Evolutionary conservation across 2,888 invertebrate genomes (phyloP).

Genomic region (Chalcosyrphus nemorum): DNA sequence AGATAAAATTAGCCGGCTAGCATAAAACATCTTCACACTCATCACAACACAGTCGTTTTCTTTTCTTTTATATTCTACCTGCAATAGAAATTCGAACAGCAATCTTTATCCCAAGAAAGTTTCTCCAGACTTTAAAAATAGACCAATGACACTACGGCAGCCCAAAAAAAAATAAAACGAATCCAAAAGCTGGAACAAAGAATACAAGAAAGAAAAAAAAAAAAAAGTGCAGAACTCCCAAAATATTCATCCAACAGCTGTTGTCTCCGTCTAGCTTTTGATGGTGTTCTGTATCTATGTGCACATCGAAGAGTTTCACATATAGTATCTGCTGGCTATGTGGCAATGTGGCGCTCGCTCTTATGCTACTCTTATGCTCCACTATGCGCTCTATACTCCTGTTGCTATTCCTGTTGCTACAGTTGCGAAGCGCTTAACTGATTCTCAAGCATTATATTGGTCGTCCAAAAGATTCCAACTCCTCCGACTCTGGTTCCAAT

Average conservation of each 20-base stretch:
- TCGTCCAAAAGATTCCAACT: constrained; percentile 45
- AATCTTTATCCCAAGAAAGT: constrained; percentile 43
- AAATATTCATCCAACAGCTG: constrained; percentile 62
- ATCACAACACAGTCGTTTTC: constrained; percentile 13
- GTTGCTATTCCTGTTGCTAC: constrained; percentile 9
- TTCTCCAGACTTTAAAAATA: constrained; percentile 67
- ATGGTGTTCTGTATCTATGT: constrained; percentile 55
- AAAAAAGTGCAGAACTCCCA: constrained; percentile 63
- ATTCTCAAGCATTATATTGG: constrained; percentile 60
- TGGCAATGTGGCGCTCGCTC: constrained; percentile 33
- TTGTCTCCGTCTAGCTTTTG: constrained; percentile 68
- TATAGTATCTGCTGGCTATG: constrained; percentile 37
- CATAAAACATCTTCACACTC: constrained; percentile 20
- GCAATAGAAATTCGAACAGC: constrained; percentile 47
- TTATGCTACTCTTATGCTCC: constrained; percentile 39
- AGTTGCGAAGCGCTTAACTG: constrained; percentile 15
- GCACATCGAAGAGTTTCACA: constrained; percentile 52
- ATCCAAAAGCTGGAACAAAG: constrained; percentile 41
- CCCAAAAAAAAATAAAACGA: constrained; percentile 26
- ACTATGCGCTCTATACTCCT: constrained; percentile 56
- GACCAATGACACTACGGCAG: constrained; percentile 41
- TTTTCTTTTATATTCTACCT: constrained; percentile 45
- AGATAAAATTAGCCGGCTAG: not conserved
- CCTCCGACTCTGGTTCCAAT: too few relatives aligned
- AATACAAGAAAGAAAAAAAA: not conserved